Conservation (phyloP, 2,113 vertebrate species). For the Caloenas nicobarica region DNA sequence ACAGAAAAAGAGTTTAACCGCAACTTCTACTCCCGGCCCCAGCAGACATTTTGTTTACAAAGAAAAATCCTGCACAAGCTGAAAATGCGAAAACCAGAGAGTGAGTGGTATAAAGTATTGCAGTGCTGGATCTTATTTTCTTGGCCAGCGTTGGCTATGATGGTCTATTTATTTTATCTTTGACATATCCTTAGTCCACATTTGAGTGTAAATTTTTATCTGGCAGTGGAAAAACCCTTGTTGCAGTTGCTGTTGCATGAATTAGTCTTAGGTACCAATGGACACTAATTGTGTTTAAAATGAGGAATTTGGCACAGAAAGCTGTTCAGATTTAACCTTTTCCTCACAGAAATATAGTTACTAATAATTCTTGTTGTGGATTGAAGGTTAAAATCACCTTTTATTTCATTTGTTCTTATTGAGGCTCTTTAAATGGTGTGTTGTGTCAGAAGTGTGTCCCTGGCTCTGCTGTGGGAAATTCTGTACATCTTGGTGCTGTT, state of each 20-base stretch:
- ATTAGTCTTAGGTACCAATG: not conserved
- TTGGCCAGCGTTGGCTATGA: not conserved
- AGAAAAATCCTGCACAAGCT: not conserved
- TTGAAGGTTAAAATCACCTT: not conserved
- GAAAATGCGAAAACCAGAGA: not conserved
- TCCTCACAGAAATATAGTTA: not conserved
- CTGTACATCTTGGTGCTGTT: not conserved
- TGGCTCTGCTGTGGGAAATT: not conserved
- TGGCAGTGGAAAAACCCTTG: not conserved
- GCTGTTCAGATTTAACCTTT: not conserved
- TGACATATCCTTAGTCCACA: not conserved
- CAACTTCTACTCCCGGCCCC: not conserved
- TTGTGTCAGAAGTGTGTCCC: not conserved
- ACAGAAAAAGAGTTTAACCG: not conserved
- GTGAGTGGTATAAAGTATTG: not conserved
- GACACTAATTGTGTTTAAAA: not conserved
- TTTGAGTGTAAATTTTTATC: not conserved
- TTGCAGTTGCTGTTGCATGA: not conserved
- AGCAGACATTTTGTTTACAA: not conserved
- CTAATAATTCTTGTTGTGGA: not conserved
- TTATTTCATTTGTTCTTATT: not conserved
- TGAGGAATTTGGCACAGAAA: not conserved
- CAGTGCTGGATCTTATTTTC: conserved; percentile 8
- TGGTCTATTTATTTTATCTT: conserved; percentile 40
- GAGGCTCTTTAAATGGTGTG: not conserved